phyloP scores from a whole-genome alignment of 2,113 vertebrate species.

The Felis chaus region DNA sequence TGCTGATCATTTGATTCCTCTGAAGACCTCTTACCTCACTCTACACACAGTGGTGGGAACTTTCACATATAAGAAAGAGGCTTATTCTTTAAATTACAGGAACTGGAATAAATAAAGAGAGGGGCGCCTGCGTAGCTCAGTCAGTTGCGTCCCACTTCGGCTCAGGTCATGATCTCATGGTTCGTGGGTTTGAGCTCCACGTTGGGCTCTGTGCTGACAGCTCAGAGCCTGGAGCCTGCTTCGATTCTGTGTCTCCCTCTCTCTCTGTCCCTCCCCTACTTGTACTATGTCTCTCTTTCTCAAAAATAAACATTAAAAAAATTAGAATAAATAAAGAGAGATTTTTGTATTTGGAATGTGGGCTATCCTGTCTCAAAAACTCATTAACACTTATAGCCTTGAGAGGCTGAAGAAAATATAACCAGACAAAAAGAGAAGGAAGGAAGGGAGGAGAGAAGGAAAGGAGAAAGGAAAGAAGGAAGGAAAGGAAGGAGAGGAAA shows the following conservation, averaged over 20 bases:
- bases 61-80: not conserved
- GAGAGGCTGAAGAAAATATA: not conserved
- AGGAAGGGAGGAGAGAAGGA: fast-evolving
- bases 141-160: no score
- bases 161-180: no score
- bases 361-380: not conserved
- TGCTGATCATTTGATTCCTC: not conserved
- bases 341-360: not conserved
- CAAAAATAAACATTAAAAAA: no score
- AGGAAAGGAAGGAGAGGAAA: not conserved
- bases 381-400: not conserved
- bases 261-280: no score
- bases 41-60: fast-evolving
- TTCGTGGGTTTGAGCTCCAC: fast-evolving
- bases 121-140: no score
- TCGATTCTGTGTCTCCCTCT: no score
- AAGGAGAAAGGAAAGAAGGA: fast-evolving
- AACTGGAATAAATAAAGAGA: not conserved
- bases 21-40: not conserved
- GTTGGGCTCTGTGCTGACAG: no score
- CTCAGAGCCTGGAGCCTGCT: no score
- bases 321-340: not conserved
- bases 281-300: no score
- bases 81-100: not conserved
- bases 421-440: not conserved